Conservation (phyloP, 2,888 invertebrate species). For the Ethmia dodecea region DNA sequence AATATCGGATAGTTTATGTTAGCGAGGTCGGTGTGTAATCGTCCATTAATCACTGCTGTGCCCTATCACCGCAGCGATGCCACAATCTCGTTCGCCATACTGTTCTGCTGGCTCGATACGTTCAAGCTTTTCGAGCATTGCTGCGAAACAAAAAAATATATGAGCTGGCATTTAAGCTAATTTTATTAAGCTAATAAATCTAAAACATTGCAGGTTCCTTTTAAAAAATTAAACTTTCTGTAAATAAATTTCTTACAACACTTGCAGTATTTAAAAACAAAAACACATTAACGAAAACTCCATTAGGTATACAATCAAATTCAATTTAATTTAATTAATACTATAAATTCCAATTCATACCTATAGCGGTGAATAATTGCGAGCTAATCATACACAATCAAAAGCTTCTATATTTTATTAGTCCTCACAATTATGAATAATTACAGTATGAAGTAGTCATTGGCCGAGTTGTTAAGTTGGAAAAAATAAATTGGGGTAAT, state of each 20-base stretch:
- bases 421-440: conserved; percentile 20
- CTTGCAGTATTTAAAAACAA: no score
- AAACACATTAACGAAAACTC: no score
- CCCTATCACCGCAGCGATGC: conserved; percentile 74
- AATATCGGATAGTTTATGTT: conserved; percentile 62
- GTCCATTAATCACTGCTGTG: conserved; percentile 62
- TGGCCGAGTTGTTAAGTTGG: conserved; percentile 30
- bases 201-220: no score
- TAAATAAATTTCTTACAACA: no score
- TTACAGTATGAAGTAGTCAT: conserved; percentile 33
- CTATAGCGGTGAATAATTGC: conserved; percentile 6
- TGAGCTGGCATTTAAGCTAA: no score
- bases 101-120: conserved; percentile 71
- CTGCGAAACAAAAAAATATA: conserved; percentile 43
- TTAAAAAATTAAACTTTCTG: no score
- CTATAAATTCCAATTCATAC: no score
- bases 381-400: conserved; percentile 6
- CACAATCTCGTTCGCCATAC: conserved; percentile 72
- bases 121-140: conserved; percentile 74
- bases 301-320: no score
- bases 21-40: conserved; percentile 51
- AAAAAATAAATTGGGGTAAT: conserved; percentile 32
- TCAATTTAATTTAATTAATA: no score
- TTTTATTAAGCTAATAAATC: no score
- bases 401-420: conserved; percentile 12